These are phyloP conservation scores for Apodemia mormo DNA, from an alignment of 2,888 invertebrate species.

Conservation along the genomic window DNA sequence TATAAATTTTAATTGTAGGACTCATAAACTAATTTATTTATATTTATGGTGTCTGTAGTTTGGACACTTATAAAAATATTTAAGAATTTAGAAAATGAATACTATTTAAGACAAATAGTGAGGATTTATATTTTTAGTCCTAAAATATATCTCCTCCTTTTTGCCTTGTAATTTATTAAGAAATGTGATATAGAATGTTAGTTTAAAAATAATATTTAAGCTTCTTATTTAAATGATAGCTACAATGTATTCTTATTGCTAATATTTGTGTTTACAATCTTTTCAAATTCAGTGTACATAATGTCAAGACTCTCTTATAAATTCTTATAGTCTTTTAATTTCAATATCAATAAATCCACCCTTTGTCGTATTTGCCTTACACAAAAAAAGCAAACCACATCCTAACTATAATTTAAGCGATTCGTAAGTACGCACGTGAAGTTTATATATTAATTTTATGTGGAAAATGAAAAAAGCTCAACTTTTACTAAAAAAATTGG, in stretches of 20 bases:
- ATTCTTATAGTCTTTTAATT: no score
- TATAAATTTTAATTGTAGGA: not conserved
- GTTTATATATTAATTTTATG: no score
- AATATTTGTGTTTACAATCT: not conserved
- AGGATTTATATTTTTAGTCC: conserved; percentile 74
- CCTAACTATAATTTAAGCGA: no score
- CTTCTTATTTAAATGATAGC: not conserved
- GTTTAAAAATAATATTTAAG: conserved; percentile 21
- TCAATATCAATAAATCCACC: no score
- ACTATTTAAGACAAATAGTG: conserved; percentile 59
- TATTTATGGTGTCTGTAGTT: conserved; percentile 13
- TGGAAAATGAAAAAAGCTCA: no score
- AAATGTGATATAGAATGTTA: conserved; percentile 38
- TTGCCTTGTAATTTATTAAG: conserved; percentile 49
- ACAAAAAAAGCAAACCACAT: no score
- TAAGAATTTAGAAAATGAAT: not conserved
- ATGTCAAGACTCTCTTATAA: not conserved
- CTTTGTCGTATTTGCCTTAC: no score
- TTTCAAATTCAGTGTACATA: not conserved
- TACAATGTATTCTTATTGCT: not conserved
- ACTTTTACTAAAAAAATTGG: no score
- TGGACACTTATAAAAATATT: not conserved
- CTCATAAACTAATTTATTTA: conserved; percentile 17
- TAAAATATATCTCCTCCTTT: conserved; percentile 76
- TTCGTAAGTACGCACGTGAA: no score